Evolutionary conservation across 2,113 vertebrate species (phyloP).

Genomic region (Athene cunicularia): DNA sequence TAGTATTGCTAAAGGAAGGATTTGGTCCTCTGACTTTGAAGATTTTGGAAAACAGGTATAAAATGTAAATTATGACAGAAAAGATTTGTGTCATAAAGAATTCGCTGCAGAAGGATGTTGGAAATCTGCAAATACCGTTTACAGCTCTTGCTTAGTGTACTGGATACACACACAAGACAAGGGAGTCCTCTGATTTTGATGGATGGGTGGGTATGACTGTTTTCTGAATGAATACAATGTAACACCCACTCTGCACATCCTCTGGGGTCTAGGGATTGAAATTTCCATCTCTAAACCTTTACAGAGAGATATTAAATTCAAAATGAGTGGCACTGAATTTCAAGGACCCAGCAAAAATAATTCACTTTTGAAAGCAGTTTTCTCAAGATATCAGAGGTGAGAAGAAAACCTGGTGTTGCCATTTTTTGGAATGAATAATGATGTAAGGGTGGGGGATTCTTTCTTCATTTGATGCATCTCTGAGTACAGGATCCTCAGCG

Average conservation of each 20-base stretch:
- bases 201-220: not conserved
- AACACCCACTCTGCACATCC: not conserved
- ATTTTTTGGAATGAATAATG: not conserved
- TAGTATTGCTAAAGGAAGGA: not conserved
- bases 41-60: slow-evolving; percentile 36
- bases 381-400: not conserved
- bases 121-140: not conserved
- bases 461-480: not conserved
- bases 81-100: not conserved
- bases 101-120: not conserved
- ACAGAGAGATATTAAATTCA: not conserved
- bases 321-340: slow-evolving; percentile 15
- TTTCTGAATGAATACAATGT: not conserved
- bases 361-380: slow-evolving; percentile 33
- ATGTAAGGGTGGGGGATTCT: rapidly evolving
- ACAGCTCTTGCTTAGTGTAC: not conserved
- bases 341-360: not conserved
- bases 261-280: not conserved
- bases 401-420: not conserved
- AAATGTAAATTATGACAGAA: slow-evolving; percentile 45
- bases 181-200: not conserved
- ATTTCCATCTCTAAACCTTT: not conserved
- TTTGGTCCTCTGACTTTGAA: slow-evolving; percentile 26
- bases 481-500: not conserved
- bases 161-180: not conserved